A percentile compares a stretch with the other conserved stretches of the same genome.
phyloP scores from a whole-genome alignment of 2,797 vertebrate genomes.

The Delichon dasypus region DNA sequence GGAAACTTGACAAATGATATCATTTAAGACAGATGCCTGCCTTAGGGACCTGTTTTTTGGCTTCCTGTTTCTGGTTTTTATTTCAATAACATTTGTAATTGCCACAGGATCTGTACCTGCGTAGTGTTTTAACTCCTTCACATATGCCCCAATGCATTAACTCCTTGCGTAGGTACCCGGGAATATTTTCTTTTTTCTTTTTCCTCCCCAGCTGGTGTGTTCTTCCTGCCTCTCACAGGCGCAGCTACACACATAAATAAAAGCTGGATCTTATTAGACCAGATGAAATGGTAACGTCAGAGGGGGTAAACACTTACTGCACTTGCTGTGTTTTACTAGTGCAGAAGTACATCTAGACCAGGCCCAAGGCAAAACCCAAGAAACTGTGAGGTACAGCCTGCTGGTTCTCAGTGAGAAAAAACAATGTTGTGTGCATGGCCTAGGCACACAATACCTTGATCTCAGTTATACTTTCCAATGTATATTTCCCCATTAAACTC shows the following conservation, averaged over 20 bases:
- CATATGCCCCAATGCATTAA: constrained; percentile 4
- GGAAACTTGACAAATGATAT: constrained; percentile 81
- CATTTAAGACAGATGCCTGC: constrained; percentile 83
- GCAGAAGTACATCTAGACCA: neutral
- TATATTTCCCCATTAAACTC: neutral
- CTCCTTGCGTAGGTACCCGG: neutral
- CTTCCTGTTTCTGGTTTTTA: constrained; percentile 83
- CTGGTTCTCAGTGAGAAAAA: neutral
- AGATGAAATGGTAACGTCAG: neutral
- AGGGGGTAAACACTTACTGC: neutral
- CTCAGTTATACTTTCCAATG: neutral
- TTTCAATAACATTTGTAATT: constrained; percentile 79
- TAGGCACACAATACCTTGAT: neutral
- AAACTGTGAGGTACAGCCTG: neutral
- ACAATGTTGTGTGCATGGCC: neutral
- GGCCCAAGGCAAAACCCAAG: neutral
- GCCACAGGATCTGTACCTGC: constrained; percentile 76
- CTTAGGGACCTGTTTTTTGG: constrained; percentile 77
- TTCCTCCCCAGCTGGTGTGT: neutral
- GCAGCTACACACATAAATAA: neutral
- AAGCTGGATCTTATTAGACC: neutral
- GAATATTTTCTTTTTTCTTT: neutral
- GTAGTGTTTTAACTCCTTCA: constrained; percentile 75
- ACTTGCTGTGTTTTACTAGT: neutral
- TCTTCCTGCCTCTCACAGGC: neutral